Base-by-base conservation (phyloP, 2,888 invertebrate genomes). In the Augiades crinisus region DNA sequence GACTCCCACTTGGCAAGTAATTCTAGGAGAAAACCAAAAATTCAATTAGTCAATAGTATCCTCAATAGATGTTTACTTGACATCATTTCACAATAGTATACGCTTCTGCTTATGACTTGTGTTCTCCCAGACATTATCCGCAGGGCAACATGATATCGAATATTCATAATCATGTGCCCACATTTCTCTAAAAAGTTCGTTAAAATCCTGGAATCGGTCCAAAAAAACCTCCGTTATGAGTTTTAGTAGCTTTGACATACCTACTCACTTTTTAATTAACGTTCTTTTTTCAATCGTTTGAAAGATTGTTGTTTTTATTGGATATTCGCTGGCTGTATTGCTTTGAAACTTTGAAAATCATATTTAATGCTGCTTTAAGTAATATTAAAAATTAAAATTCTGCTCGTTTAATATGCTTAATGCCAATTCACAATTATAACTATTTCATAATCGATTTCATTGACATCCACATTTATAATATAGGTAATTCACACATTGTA, bases 141-240 rank as follows among this genome's bases (percentile, higher is more conserved):
- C 70, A 65, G 78, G 72, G 71, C 71, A 76, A 75, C 75, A 51
- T 78, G 78, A 68, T 70, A 75, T 73, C 79, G 77, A 83, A 86
- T 80, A 85, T 81, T 82, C 81, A 81, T 82, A 80, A 51, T 51
- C 51, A 38, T 36, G 37, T 37, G 44, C 51, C 44, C 44, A 51
- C 51, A 51, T 44, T 51, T 41, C 37, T 37, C 37, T 37, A 44
- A 44, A 51, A 44, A 51, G 51, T 51, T 51, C 43, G 37, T 51
- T 44, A 44, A 51, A 51, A 44, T 44, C 51, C 51, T 51, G 51
- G 51, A 51, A 38, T 51, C 51, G 51, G 30, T 51, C 51, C 51
- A 51, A 51, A 51, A 49, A 51, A 45, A 43, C 21, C 4, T 13
- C 27, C 14, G 21, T 44, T 13, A 36, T 14, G 50, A 51, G 50